phyloP scores from a whole-genome alignment of 53 echinoderm and acorn worm species.

The Apostichopus leukothele region DNA sequence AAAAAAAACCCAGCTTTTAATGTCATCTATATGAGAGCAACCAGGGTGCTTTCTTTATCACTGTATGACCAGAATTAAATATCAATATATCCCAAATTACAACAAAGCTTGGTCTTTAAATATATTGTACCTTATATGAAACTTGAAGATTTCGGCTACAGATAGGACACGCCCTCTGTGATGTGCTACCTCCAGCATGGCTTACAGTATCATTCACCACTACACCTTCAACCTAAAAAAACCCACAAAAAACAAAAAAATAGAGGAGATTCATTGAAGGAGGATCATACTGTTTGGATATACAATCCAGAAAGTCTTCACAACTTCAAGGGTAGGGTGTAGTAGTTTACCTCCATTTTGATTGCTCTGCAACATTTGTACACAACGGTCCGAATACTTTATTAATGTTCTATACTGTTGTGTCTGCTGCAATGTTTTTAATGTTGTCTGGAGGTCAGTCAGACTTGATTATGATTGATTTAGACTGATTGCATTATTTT shows the following conservation, averaged over 20 bases:
- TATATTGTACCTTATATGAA: slow-evolving; percentile 62
- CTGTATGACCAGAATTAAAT: neutral
- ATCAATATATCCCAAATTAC: neutral
- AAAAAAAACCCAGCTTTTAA: neutral
- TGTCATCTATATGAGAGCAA: neutral
- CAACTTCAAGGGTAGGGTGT: too few species aligned
- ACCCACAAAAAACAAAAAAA: slow-evolving; percentile 6
- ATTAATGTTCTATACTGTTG: too few species aligned
- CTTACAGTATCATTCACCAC: slow-evolving; percentile 47
- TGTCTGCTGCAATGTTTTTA: too few species aligned
- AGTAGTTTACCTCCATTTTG: too few species aligned
- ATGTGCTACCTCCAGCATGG: slow-evolving; percentile 32
- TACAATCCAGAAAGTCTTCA: too few species aligned
- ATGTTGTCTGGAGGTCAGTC: too few species aligned
- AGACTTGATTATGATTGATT: too few species aligned
- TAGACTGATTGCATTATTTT: too few species aligned
- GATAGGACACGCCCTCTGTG: slow-evolving; percentile 64
- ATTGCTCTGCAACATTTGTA: too few species aligned
- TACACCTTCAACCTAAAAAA: slow-evolving; percentile 57
- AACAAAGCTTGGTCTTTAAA: neutral
- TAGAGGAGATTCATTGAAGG: too few species aligned
- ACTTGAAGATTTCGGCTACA: slow-evolving; percentile 68
- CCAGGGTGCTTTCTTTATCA: neutral
- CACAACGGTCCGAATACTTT: too few species aligned
- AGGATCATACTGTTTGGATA: too few species aligned